Base-by-base conservation (phyloP, 92 coral and sea anemone species). In the Epizoanthus ramosus region DNA sequence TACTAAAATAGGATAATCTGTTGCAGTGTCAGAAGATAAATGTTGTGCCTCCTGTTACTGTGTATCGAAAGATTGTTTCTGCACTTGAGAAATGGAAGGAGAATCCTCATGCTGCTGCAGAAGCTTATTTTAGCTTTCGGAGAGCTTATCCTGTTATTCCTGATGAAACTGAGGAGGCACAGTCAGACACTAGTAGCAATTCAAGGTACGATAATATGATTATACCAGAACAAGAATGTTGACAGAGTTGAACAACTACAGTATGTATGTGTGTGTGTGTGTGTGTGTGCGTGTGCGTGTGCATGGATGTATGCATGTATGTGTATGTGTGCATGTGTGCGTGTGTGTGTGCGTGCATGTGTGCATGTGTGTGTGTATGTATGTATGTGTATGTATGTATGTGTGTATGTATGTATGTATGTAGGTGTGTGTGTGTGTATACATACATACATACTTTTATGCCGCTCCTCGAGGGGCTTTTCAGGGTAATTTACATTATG, bases 31-130 rank as follows among this genome's bases (percentile, higher is more conserved):
- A 86, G 68, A 52, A 73, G 23, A 83, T 85, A n/a, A 75, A 72
- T 8, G 73, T 79, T 65, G 80, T 80, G 10, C 84, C 90, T 5
- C 89, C 97, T 22, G 14, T 87, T 43, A 22, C 71, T 31, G 87
- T 91, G 24, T 86, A 79, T 65, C 86, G 83, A 19, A 89, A 85
- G 45, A 81, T 91, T 4, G 57, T 83, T 57, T 74, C 88, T 19
- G 80, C 92, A 39, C 83, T 93, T 73, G 97, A 93, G 71, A 86
- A 88, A 18, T 93, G 90, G 91, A 17, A 47, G 14, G 91, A 86
- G 50, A 81, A 93, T 54, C 94, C 97, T n/a, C 67, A 80, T 76
- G 97, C 97, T 25, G 85, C 97, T 0, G 47, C 61, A 19, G 92
- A 89, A 57, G 94, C 86, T 8, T 93, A 93, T 69, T 75, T 81